Base-by-base conservation (phyloP, 2,113 vertebrate species). In the Phalacrocorax carbo region DNA sequence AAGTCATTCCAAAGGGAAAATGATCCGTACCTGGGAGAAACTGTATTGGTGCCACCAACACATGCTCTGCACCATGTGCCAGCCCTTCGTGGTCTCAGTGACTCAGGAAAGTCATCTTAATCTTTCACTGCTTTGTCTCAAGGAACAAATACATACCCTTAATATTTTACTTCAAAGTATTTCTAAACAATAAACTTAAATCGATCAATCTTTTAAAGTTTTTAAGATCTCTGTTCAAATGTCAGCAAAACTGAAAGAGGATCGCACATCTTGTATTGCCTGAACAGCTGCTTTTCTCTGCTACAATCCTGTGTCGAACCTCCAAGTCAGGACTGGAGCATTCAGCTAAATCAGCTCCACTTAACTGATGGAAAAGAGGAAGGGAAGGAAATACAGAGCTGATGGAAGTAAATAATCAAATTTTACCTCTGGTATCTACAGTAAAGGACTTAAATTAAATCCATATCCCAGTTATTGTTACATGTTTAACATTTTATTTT, bases 381-480 rank as follows among this genome's bases (percentile, higher is more conserved):
- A 36, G 11, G n/a, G 14, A 69, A 54, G 27, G 16, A 77, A 80
- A 87, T 21, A 9, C 32, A 65, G 83, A 72, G 64, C 0, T 38
- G 7, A 38, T 1, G n/a, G 15, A 65, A 69, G 23, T 34, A 46
- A 71, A 65, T 14, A 10, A 48, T 3, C 22, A 72, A 22, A 42
- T 57, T 69, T 54, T 51, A 83, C 16, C 16, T 64, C 23, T 62
- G 44, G 22, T 52, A 22, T 42, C 27, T 69, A 4, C 15, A 71
- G 25, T 29, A 34, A 49, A 73, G 21, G 18, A 27, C 30, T 52
- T 44, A 57, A 65, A 68, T 26, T 34, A 61, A 92, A 66, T 32
- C 61, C 0, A 0, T 2, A 22, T 9, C n/a, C 14, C 38, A 55
- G n/a, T 19, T 49, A 19, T 2, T 5, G 6, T 18, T n/a, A 52